Evolutionary conservation across 2,888 invertebrate species (phyloP), one percentile per base, ranked within the genome.

Genomic region (Thysanoteuthis rhombus): DNA sequence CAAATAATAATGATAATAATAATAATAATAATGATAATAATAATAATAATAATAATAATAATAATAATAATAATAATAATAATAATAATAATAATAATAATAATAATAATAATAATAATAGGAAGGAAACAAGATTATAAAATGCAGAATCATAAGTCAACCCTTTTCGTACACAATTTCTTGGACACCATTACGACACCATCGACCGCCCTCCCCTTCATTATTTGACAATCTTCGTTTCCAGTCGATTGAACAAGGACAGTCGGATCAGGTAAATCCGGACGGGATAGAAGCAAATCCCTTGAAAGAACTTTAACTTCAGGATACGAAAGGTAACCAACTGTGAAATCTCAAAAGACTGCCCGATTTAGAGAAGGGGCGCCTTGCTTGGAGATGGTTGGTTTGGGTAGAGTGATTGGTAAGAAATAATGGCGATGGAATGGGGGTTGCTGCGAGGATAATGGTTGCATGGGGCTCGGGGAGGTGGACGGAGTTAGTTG

Each of bases 241-340:
- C n/a, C 75, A 12, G 75, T 75, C 75, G 75, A 75, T 36, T 75
- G 75, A n/a, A 75, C n/a, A 75, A 19, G n/a, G 75, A 75, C 75
- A 75, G 75, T 75, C 75, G n/a, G 75, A 75, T 75, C n/a, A 75
- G 16, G 75, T n/a, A 75, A 75, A 75, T 75, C 75, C 75, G 75
- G 75, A 75, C 75, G 75, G n/a, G n/a, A 75, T 75, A 75, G 75
- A 75, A 75, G 75, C 75, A 75, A 75, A 75, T 75, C 75, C 75
- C 75, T n/a, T 75, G 75, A 4, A 75, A 75, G 75, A n/a, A n/a
- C 10, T 75, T 75, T 75, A 36, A 25, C 75, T 75, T 75, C 36
- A n/a, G 75, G 75, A 75, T n/a, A 75, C 12, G n/a, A 75, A 36
- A 36, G 75, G n/a, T 75, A 75, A 75, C 75, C 75, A 75, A n/a